Evolutionary conservation across 2,113 vertebrate species (phyloP).

Genomic region (Hydrochoerus hydrochaeris): DNA sequence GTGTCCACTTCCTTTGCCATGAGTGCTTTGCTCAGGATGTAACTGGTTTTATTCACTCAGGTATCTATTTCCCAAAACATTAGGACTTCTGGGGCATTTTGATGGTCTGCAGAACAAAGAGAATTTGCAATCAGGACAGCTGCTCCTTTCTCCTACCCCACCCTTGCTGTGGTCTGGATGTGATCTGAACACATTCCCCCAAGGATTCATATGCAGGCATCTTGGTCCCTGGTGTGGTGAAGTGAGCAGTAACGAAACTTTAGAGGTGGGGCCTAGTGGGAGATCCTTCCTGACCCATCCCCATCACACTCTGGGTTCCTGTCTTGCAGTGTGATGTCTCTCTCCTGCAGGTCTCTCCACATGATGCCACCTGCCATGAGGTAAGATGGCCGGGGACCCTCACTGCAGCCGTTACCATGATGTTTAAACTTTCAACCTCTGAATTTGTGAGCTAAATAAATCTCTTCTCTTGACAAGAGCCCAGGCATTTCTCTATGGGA

Average conservation of each 20-base stretch:
- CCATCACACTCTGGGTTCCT: neutral
- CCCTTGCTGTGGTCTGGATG: no score
- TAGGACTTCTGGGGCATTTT: neutral
- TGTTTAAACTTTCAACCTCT: neutral
- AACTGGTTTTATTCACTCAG: neutral
- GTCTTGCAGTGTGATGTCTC: neutral
- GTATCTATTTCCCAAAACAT: neutral
- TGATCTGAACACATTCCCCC: neutral
- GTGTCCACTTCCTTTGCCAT: neutral
- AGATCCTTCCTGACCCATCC: neutral
- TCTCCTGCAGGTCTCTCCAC: neutral
- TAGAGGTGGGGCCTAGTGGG: neutral
- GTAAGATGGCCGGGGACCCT: neutral
- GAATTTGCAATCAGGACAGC: neutral
- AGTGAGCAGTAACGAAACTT: neutral
- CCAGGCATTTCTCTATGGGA: no score
- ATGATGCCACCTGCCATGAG: neutral
- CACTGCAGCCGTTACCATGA: neutral
- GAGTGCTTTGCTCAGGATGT: neutral
- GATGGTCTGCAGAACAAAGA: neutral
- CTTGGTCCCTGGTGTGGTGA: no score
- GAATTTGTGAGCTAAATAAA: neutral
- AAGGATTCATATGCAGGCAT: no score
- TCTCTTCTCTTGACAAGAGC: neutral
- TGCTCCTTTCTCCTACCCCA: neutral